Base-by-base conservation (phyloP, 2,888 invertebrate genomes). In the Lepidochrysops patricia region DNA sequence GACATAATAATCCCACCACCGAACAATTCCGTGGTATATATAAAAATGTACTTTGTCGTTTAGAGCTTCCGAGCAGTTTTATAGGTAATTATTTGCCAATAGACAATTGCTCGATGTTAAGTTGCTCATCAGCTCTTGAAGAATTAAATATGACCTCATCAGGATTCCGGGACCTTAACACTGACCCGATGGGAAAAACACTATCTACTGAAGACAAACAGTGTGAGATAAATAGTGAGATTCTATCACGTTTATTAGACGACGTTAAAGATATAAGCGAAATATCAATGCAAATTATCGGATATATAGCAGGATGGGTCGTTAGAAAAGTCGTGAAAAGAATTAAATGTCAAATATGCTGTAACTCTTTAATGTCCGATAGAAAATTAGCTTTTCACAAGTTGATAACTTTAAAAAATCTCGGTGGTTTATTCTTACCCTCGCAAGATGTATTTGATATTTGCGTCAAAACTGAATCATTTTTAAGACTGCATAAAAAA, bases 81-180 rank as follows among this genome's bases (percentile, higher is more conserved):
- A n/a, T n/a, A n/a, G n/a, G n/a, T n/a, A n/a, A n/a, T n/a, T n/a
- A n/a, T n/a, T n/a, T n/a, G n/a, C n/a, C n/a, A n/a, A n/a, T n/a
- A n/a, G n/a, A n/a, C n/a, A n/a, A n/a, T n/a, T n/a, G n/a, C n/a
- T n/a, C n/a, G n/a, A n/a, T n/a, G n/a, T n/a, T n/a, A n/a, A n/a
- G n/a, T n/a, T n/a, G n/a, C n/a, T n/a, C n/a, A n/a, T n/a, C n/a
- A n/a, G n/a, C n/a, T n/a, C n/a, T n/a, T n/a, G n/a, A n/a, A n/a
- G n/a, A n/a, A n/a, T n/a, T n/a, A n/a, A n/a, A n/a, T n/a, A n/a
- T 58, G 48, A 58, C 57, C 57, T 35, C 57, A 35, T 57, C 57
- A 35, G 35, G 57, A 23, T 57, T 35, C 25, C 57, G 57, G 25
- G 34, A 57, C 57, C 34, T 35, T 57, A 35, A 57, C 35, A 35